Evolutionary conservation across 2,797 vertebrate genomes (phyloP).

Genomic region (Podarcis siculus): DNA sequence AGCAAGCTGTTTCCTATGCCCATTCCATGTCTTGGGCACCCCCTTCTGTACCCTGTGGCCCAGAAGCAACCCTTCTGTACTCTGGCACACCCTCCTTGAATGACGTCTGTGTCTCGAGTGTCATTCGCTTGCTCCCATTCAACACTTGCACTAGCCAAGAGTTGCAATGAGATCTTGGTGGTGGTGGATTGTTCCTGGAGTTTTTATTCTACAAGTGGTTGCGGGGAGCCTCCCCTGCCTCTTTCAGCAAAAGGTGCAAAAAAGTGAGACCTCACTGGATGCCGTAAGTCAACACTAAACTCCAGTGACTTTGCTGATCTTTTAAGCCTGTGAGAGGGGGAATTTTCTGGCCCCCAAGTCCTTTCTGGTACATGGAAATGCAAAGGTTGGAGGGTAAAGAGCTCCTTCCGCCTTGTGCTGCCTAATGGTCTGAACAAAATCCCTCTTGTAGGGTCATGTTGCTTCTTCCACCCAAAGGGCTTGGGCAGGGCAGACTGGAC

Average conservation of each 20-base stretch:
- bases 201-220: neutral
- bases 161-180: neutral
- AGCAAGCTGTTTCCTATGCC: neutral
- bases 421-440: neutral
- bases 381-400: neutral
- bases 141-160: neutral
- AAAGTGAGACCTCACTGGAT: neutral
- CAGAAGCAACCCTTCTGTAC: neutral
- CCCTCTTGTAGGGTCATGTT: neutral
- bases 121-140: neutral
- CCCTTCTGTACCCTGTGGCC: neutral
- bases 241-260: neutral
- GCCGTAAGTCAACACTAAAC: neutral
- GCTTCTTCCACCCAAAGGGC: slow-evolving; percentile 17
- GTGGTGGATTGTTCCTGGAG: neutral
- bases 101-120: neutral
- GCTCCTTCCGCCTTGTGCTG: no score
- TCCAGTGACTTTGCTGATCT: neutral
- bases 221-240: no score
- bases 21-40: neutral
- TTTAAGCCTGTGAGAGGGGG: neutral
- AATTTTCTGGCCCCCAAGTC: neutral
- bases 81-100: neutral
- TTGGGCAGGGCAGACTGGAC: neutral
- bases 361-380: neutral